A percentile compares a stretch with the other conserved stretches of the same genome.
Evolutionary conservation across 92 coral and sea anemone species (phyloP).

Genomic region (Galaxea fascicularis): DNA sequence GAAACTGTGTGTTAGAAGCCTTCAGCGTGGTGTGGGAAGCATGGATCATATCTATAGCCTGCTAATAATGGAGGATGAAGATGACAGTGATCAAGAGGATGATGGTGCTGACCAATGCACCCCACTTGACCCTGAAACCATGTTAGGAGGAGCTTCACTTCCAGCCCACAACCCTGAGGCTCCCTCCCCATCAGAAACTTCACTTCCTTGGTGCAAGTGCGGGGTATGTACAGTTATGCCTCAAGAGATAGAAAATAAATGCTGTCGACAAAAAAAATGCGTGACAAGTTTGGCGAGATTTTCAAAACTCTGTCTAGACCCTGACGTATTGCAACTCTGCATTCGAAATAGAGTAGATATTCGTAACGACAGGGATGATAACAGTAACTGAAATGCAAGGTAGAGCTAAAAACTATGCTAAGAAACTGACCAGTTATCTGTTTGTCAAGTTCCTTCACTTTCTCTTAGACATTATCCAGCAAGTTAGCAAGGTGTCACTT

Average conservation of each 20-base stretch:
- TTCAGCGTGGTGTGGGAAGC: background rate
- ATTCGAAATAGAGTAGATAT: background rate
- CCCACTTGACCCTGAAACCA: background rate
- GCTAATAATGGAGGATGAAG: background rate
- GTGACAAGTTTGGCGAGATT: background rate
- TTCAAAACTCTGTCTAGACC: constrained; percentile 3
- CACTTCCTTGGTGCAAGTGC: constrained; percentile 7
- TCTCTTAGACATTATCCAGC: constrained; percentile 34
- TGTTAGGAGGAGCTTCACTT: background rate
- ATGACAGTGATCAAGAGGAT: background rate
- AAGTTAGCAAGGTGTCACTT: constrained; percentile 49
- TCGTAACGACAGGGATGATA: constrained; percentile 8
- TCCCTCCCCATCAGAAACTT: background rate
- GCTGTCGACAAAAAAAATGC: background rate
- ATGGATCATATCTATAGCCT: background rate
- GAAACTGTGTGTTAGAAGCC: background rate
- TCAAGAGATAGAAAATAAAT: background rate
- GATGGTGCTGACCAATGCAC: background rate
- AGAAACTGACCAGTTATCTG: constrained; percentile 41
- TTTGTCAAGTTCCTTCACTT: constrained; percentile 49
- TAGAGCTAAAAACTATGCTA: constrained; percentile 45
- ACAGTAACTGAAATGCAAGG: constrained; percentile 49
- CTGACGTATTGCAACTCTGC: background rate
- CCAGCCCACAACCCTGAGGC: background rate
- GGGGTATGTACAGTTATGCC: no score